These are phyloP conservation scores for Protophormia terraenovae DNA, from an alignment of 2,888 invertebrate genomes.

Conservation along the genomic window DNA sequence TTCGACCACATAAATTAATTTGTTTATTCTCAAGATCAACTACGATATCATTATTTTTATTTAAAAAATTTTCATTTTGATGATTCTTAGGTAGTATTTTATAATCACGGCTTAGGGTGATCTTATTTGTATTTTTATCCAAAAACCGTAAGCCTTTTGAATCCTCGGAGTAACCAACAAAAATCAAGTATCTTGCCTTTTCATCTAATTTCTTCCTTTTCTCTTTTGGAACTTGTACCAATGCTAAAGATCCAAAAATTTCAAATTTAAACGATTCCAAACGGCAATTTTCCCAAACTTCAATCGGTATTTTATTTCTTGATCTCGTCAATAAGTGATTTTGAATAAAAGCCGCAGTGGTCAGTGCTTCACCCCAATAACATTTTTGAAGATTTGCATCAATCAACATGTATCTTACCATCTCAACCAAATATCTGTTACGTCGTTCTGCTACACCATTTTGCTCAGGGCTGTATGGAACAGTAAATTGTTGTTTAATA, in stretches of 20 bases:
- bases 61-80: background rate
- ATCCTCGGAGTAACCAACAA: background rate
- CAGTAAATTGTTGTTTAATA: conserved; percentile 10
- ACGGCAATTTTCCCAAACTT: conserved; percentile 15
- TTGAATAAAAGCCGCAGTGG: background rate
- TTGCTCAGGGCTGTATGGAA: background rate
- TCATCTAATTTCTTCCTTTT: conserved; percentile 9
- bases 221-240: background rate
- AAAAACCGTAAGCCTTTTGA: background rate
- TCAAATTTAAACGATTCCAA: background rate
- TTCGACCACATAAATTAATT: background rate
- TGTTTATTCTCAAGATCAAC: background rate
- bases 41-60: background rate
- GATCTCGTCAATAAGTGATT: background rate
- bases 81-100: background rate
- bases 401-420: conserved; percentile 41
- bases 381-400: conserved; percentile 24
- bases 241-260: background rate
- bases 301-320: conserved; percentile 1
- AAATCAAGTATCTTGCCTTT: background rate
- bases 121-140: background rate
- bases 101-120: background rate
- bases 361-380: conserved; percentile 15
- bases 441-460: conserved; percentile 47
- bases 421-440: conserved; percentile 53